phyloP scores from a whole-genome alignment of 2,113 vertebrate species.

The Hystrix cristata region DNA sequence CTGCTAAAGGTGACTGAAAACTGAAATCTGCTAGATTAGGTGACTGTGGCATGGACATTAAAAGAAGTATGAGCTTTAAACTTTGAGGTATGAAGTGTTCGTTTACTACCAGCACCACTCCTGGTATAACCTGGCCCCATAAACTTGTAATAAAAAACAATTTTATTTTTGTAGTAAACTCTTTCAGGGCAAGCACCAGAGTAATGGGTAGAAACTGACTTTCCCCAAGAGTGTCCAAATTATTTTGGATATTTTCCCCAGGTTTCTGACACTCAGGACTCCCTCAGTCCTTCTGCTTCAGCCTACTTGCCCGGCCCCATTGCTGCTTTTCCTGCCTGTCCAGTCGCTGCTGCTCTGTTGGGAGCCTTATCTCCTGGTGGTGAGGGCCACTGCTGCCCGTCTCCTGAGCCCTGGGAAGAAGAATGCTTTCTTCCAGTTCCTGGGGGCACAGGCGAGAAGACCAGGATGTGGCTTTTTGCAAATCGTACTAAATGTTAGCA shows the following conservation, averaged over 20 bases:
- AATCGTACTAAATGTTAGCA: background rate
- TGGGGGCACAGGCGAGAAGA: background rate
- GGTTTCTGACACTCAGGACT: background rate
- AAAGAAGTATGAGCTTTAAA: background rate
- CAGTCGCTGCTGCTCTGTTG: rapidly evolving
- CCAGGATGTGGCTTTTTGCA: background rate
- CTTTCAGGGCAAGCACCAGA: background rate
- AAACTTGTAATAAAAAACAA: background rate
- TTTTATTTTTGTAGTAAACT: constrained; percentile 13
- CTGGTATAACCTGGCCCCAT: background rate
- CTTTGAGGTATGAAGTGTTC: background rate
- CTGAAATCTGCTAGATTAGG: background rate
- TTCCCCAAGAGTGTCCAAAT: background rate
- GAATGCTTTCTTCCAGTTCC: background rate
- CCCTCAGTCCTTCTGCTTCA: background rate
- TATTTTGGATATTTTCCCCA: background rate
- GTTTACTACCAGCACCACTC: background rate
- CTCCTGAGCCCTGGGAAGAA: background rate
- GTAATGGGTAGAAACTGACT: background rate
- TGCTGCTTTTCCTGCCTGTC: background rate
- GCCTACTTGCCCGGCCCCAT: background rate
- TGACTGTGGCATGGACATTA: background rate
- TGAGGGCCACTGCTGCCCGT: background rate
- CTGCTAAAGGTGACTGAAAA: background rate
- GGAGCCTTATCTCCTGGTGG: background rate